phyloP scores from a whole-genome alignment of 2,888 invertebrate species.

The Polyommatus icarus region DNA sequence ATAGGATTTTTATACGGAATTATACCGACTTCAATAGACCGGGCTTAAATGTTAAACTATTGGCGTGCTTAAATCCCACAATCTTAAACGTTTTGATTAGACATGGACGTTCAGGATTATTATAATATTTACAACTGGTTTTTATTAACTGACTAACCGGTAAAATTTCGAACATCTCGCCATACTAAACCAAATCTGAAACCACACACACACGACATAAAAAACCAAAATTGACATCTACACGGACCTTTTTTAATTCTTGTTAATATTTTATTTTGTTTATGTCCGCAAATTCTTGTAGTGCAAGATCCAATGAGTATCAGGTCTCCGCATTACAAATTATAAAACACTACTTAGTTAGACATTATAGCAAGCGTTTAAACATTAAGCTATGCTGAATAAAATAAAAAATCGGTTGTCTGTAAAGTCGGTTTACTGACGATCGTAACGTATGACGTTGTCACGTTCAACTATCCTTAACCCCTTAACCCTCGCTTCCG shows the following conservation, averaged over 20 bases:
- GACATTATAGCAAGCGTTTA: no score
- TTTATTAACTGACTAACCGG: not conserved
- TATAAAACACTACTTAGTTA: not conserved
- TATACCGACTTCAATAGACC: not conserved
- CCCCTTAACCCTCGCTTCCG: no score
- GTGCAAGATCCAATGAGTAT: no score
- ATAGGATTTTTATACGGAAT: not conserved
- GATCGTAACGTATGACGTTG: no score
- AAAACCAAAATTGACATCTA: not conserved
- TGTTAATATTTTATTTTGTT: not conserved
- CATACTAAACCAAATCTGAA: not conserved
- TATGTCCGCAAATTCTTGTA: no score
- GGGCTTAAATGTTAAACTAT: conserved; percentile 5
- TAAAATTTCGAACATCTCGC: not conserved
- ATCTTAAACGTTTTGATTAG: not conserved
- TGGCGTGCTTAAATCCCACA: not conserved
- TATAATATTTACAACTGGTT: not conserved
- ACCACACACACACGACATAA: no score
- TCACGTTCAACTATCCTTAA: no score
- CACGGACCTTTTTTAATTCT: not conserved
- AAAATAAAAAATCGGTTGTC: no score
- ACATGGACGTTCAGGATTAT: not conserved
- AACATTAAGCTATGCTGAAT: no score
- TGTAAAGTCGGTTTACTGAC: no score
- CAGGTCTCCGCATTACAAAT: no score